Base-by-base conservation (phyloP, 2,797 vertebrate genomes). In the Pseudochaenichthys georgianus region DNA sequence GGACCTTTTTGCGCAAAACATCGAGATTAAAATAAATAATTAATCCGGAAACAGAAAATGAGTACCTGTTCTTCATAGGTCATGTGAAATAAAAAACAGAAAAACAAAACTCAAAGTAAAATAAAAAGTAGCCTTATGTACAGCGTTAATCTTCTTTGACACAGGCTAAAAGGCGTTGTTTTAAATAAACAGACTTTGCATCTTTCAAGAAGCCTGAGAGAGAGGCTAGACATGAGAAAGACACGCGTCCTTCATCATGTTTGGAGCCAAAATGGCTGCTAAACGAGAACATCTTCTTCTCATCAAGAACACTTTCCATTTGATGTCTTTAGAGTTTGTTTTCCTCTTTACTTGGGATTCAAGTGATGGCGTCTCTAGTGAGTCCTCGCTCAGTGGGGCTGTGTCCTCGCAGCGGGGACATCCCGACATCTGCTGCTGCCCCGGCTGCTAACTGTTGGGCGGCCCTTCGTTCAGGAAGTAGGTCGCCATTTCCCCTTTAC, bases 401-500 rank as follows among this genome's bases (percentile, higher is more conserved):
- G 80, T 85, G 85, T 87, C 89, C 89, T 83, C 87, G 85, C 82
- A 80, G 87, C 60, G 71, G 82, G 80, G 75, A 45, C 83, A 21
- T 81, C 76, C 80, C 79, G 43, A 62, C 82, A 42, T 80, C 84
- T 48, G 86, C 83, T 74, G 84, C 61, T 60, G 85, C 84, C 88
- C 51, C 60, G 77, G 85, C 93, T 91, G 95, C 95, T 98, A 98
- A 96, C 96, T 97, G 85, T 93, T 95, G 28, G 93, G 94, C 0
- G 97, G 97, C 43, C 96, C 97, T 0, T 96, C 96, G 9, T 97
- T 98, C 92, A 99, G 95, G 94, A 98, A 99, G 91, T 98, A 99
- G 84, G 98, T 98, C 66, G 96, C 97, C 97, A 98, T 99, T 91
- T 98, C 98, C 21, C 98, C 98, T 92, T 99, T 99, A 77, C 98